These are phyloP conservation scores for Empidonax alnorum DNA, from an alignment of 2,113 vertebrate genomes.

Conservation along the genomic window DNA sequence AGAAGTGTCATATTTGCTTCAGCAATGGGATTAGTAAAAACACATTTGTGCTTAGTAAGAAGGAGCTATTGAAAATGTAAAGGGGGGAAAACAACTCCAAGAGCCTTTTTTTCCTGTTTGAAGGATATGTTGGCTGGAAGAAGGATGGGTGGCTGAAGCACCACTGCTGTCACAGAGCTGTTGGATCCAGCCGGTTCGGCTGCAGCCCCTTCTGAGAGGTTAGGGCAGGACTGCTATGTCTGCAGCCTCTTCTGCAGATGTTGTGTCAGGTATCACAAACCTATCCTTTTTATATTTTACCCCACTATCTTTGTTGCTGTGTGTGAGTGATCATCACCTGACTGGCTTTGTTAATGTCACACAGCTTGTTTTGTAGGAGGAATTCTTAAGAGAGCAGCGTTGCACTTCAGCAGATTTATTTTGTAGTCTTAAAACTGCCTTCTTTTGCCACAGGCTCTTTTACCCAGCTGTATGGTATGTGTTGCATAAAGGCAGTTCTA, in stretches of 20 bases:
- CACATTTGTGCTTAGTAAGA: not conserved
- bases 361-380: not conserved
- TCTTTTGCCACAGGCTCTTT: not conserved
- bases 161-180: not conserved
- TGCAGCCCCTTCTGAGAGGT: not conserved
- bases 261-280: not conserved
- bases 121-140: not conserved
- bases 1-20: not conserved
- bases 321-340: not conserved
- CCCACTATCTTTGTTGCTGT: not conserved
- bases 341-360: not conserved
- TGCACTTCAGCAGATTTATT: not conserved
- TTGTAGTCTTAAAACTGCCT: not conserved
- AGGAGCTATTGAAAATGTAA: not conserved
- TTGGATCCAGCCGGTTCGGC: not conserved
- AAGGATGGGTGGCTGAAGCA: not conserved
- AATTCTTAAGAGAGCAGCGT: not conserved
- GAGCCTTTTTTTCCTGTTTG: not conserved
- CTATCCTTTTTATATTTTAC: not conserved
- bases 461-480: not conserved
- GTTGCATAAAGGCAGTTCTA: not conserved
- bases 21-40: not conserved
- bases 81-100: not conserved
- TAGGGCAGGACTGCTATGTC: not conserved
- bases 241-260: not conserved